These are phyloP conservation scores for Thereuonema tuberculata DNA, from an alignment of 1,140 invertebrate species.

Conservation along the genomic window DNA sequence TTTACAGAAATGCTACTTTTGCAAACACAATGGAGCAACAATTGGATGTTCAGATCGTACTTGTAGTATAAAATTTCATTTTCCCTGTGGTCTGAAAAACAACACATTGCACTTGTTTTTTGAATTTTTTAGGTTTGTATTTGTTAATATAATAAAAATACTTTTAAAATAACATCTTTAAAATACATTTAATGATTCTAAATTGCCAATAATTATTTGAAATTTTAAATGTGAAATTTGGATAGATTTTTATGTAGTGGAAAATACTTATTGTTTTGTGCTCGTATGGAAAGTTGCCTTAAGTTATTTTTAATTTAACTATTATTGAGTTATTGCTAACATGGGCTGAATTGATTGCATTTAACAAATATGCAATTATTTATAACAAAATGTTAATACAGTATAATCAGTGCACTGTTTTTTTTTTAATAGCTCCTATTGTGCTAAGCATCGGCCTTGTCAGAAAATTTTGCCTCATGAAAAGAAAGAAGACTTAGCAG, in stretches of 20 bases:
- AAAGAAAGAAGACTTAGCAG: conserved; percentile 1
- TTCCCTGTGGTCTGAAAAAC: conserved; percentile 43
- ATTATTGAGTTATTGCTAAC: too few species aligned
- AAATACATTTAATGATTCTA: not conserved
- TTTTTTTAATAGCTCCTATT: conserved; percentile 45
- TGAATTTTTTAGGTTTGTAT: conserved; percentile 42
- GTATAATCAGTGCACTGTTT: too few species aligned
- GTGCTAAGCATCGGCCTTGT: conserved; percentile 39
- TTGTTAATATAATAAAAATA: conserved; percentile 3
- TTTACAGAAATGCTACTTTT: conserved; percentile 43
- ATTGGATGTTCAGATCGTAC: conserved; percentile 41
- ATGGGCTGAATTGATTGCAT: too few species aligned
- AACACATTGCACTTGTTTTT: conserved; percentile 45
- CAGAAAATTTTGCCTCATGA: conserved; percentile 32
- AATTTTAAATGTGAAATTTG: too few species aligned
- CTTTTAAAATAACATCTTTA: not conserved
- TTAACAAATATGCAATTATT: too few species aligned
- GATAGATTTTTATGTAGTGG: too few species aligned
- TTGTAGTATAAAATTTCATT: conserved; percentile 46
- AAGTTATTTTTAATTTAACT: too few species aligned
- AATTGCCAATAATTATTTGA: too few species aligned
- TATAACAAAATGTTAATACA: too few species aligned
- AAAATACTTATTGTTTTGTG: too few species aligned
- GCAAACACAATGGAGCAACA: conserved; percentile 43
- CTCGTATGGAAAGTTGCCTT: too few species aligned